These are phyloP conservation scores for Philaenus spumarius DNA, from an alignment of 1,140 invertebrate species.

Conservation along the genomic window DNA sequence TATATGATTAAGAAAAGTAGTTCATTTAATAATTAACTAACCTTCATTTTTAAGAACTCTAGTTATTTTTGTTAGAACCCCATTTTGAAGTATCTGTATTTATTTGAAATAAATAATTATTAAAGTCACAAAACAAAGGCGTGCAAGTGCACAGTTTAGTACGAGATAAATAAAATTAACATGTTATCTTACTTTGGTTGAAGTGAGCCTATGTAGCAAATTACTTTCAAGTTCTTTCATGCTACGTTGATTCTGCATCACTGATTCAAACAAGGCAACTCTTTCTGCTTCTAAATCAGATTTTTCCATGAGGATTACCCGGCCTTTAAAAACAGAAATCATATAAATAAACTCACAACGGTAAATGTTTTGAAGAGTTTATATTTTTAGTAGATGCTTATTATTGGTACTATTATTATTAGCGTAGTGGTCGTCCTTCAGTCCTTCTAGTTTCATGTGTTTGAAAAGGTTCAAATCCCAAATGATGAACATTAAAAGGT, in stretches of 20 bases:
- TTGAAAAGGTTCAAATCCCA: no score
- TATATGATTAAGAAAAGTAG: no score
- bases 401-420: not conserved
- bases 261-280: conserved; percentile 90
- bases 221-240: conserved; percentile 96
- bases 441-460: not conserved
- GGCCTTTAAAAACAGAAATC: conserved; percentile 39
- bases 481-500: no score
- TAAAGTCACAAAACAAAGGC: no score
- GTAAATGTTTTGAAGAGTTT: not conserved
- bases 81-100: no score
- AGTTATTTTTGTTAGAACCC: no score
- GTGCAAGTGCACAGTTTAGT: no score
- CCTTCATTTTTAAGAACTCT: no score
- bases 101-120: no score
- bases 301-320: conserved; percentile 94
- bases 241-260: conserved; percentile 90
- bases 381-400: not conserved
- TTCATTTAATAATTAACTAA: no score
- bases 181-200: conserved; percentile 59
- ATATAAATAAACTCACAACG: not conserved
- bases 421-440: not conserved
- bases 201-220: conserved; percentile 79
- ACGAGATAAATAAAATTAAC: no score
- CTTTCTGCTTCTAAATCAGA: conserved; percentile 90